Conservation (phyloP, 2,113 vertebrate genomes). For the Alexandromys fortis region DNA sequence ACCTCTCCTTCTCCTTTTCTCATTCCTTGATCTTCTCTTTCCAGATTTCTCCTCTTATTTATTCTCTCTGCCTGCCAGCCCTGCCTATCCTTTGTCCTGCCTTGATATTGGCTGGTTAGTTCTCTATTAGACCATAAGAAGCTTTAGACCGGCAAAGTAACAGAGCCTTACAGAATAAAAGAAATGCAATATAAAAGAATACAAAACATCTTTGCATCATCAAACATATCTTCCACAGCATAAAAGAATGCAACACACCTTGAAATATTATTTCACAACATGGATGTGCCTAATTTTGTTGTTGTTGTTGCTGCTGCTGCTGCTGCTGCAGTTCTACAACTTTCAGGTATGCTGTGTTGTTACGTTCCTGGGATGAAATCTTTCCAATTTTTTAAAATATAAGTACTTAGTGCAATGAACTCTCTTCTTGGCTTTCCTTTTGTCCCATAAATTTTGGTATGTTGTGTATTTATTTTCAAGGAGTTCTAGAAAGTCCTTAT, state of each 20-base stretch:
- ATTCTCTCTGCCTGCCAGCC: background rate
- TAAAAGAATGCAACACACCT: background rate
- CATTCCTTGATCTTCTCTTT: background rate
- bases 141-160: background rate
- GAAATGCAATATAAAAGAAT: background rate
- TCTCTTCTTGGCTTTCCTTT: background rate
- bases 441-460: background rate
- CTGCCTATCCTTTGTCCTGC: background rate
- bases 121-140: background rate
- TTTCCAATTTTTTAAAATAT: background rate
- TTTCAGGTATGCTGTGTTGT: background rate
- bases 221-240: background rate
- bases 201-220: background rate
- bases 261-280: background rate
- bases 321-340: background rate
- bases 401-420: background rate
- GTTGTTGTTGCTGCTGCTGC: background rate
- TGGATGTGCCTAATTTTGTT: background rate
- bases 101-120: background rate
- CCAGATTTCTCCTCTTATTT: background rate
- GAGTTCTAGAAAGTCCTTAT: background rate
- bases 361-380: background rate
- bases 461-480: background rate
- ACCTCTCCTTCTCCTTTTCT: background rate
- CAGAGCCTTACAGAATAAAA: background rate